A percentile compares a stretch with the other conserved stretches of the same genome.
Evolutionary conservation across 30 jellyfish, hydroid and myxozoan genomes (phyloP).

Genomic region (Hydractinia echinata): DNA sequence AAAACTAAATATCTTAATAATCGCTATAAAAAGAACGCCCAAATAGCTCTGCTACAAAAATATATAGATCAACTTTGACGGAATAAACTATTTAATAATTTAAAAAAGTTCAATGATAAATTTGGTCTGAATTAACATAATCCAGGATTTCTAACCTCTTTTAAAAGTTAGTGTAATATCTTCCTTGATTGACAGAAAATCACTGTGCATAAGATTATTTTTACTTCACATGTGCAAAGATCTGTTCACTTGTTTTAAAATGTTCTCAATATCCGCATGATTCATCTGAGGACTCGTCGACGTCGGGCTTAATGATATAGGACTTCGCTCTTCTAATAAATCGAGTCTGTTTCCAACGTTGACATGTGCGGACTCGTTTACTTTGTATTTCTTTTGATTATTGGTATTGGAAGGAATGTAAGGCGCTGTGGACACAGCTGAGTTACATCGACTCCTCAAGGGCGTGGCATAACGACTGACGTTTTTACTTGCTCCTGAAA

Average conservation of each 20-base stretch:
- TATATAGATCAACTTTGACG: too few species aligned
- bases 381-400: not conserved
- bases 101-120: too few species aligned
- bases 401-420: not conserved
- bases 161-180: too few species aligned
- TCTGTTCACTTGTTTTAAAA: constrained; percentile 7
- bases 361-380: constrained; percentile 5
- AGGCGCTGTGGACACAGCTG: constrained; percentile 22
- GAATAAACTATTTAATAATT: too few species aligned
- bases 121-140: too few species aligned
- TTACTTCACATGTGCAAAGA: not conserved
- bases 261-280: not conserved
- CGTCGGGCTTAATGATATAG: not conserved
- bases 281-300: constrained; percentile 10
- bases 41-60: too few species aligned
- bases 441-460: constrained; percentile 35
- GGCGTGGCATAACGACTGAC: constrained; percentile 42
- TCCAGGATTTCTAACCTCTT: too few species aligned
- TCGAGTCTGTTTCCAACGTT: not conserved
- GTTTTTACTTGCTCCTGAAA: constrained; percentile 15
- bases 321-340: constrained; percentile 11
- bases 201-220: too few species aligned
- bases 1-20: too few species aligned
- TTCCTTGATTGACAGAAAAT: too few species aligned
- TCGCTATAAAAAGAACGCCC: too few species aligned